Percentiles rank a stretch among this genome's conserved stretches.
phyloP scores from a whole-genome alignment of 2,888 invertebrate species.

The Neoaliturus tenellus region DNA sequence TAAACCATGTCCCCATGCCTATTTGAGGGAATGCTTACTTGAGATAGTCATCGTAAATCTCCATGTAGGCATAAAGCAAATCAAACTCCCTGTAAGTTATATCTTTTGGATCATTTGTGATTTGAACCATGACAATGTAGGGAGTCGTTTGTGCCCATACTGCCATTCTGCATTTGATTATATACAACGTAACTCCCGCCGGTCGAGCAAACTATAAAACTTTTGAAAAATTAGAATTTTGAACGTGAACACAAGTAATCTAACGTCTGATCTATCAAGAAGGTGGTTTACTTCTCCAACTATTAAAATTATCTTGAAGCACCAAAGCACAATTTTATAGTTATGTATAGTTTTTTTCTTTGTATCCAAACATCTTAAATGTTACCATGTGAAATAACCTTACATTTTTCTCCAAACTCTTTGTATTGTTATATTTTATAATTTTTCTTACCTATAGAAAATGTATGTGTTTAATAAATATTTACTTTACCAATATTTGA shows the following conservation, averaged over 20 bases:
- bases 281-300: too few relatives aligned
- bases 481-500: slow-evolving; percentile 28
- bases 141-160: too few relatives aligned
- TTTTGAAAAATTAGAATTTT: too few relatives aligned
- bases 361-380: slow-evolving; percentile 34
- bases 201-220: too few relatives aligned
- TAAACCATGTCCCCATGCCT: not conserved
- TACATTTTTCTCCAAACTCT: not conserved
- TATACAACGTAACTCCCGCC: too few relatives aligned
- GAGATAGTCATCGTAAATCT: not conserved
- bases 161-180: too few relatives aligned
- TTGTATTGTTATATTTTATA: not conserved
- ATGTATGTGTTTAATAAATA: slow-evolving; percentile 25
- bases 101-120: not conserved
- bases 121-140: not conserved
- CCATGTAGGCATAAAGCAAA: not conserved
- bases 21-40: not conserved
- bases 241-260: too few relatives aligned
- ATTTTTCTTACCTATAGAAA: not conserved
- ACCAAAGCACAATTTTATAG: slow-evolving; percentile 37
- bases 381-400: slow-evolving; percentile 41
- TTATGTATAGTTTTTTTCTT: not conserved
- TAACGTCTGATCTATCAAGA: too few relatives aligned
- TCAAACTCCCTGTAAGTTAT: not conserved
- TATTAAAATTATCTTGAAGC: slow-evolving; percentile 3